Percentiles rank a stretch among this genome's conserved stretches.
phyloP scores from a whole-genome alignment of 2,113 vertebrate genomes.

The Butorides virescens region DNA sequence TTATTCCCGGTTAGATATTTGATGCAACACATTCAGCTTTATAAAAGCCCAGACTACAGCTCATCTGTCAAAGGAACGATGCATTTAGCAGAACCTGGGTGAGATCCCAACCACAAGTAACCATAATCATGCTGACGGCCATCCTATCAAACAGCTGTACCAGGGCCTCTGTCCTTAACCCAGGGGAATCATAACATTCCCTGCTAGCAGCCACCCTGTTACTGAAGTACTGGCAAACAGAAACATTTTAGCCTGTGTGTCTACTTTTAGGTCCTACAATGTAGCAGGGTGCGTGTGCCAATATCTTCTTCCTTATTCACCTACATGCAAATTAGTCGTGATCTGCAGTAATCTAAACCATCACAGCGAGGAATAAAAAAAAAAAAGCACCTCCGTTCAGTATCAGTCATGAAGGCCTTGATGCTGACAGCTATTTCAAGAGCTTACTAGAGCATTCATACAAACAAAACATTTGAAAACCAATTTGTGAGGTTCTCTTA shows the following conservation, averaged over 20 bases:
- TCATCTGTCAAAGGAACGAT: neutral
- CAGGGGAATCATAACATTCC: neutral
- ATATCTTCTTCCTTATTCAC: neutral
- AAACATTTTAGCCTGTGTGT: neutral
- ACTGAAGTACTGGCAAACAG: neutral
- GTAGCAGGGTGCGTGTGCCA: accelerated
- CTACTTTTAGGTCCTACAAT: neutral
- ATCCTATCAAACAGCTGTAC: neutral
- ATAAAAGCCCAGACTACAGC: neutral
- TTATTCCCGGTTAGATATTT: neutral
- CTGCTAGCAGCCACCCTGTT: neutral
- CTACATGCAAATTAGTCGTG: neutral
- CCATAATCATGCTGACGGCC: neutral
- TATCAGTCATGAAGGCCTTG: neutral
- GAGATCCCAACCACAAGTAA: neutral
- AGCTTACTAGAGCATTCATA: neutral
- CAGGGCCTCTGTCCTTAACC: neutral
- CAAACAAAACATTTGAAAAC: neutral
- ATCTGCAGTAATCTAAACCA: neutral
- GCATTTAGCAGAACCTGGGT: neutral
- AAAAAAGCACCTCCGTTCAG: neutral
- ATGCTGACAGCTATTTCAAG: neutral
- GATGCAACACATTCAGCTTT: neutral
- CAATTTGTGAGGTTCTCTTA: neutral
- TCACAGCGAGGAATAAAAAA: neutral